Conservation (phyloP, 1,140 invertebrate species). For the Pogonomyrmex barbatus region DNA sequence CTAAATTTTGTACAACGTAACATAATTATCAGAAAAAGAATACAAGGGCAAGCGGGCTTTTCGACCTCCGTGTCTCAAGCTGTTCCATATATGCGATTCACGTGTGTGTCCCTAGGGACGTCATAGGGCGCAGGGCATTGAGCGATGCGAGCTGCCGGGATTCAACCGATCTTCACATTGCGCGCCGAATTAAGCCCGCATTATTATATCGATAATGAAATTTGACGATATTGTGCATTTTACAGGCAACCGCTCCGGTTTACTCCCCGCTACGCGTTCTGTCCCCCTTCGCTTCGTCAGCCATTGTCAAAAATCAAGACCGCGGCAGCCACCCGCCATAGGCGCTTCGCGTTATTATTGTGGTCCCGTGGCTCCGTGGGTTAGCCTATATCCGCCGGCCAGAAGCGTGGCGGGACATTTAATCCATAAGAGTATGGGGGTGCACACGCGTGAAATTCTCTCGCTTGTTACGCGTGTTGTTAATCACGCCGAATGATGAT, state of each 20-base stretch:
- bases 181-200: slow-evolving; percentile 82
- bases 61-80: slow-evolving; percentile 33
- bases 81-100: slow-evolving; percentile 51
- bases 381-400: slow-evolving; percentile 59
- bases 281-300: slow-evolving; percentile 3
- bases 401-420: slow-evolving; percentile 73
- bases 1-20: background rate
- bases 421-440: slow-evolving; percentile 69
- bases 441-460: slow-evolving; percentile 81
- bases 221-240: slow-evolving; percentile 86
- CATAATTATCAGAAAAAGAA: slow-evolving; percentile 47
- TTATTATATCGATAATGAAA: slow-evolving; percentile 86
- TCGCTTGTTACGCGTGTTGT: slow-evolving; percentile 78
- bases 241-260: slow-evolving; percentile 72
- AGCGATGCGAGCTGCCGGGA: slow-evolving; percentile 55
- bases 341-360: slow-evolving; percentile 75
- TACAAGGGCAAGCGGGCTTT: slow-evolving; percentile 11
- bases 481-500: slow-evolving; percentile 70
- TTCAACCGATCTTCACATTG: slow-evolving; percentile 36
- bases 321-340: slow-evolving; percentile 77
- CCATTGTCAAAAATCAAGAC: slow-evolving; percentile 81
- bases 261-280: slow-evolving; percentile 22
- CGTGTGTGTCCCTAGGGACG: slow-evolving; percentile 61
- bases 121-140: slow-evolving; percentile 68
- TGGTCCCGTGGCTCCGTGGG: slow-evolving; percentile 13